Conservation (phyloP, 2,797 vertebrate species). For the Hozukius guyotensis region DNA sequence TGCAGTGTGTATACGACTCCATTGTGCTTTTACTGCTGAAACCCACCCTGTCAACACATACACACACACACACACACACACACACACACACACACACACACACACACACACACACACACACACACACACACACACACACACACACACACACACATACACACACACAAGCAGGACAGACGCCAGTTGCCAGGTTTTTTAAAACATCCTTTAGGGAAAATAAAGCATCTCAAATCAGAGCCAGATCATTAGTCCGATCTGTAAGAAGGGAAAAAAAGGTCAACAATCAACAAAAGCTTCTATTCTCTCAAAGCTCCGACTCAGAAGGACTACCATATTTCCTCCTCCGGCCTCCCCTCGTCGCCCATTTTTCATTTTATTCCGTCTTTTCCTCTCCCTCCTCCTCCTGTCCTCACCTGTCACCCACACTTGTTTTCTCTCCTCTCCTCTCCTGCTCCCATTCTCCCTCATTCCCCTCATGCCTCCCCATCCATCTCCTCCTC, state of each 20-base stretch:
- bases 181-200: constrained; percentile 48
- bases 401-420: constrained; percentile 39
- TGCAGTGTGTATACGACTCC: constrained; percentile 30
- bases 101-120: constrained; percentile 29
- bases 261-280: constrained; percentile 39
- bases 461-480: neutral
- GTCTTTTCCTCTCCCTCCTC: neutral
- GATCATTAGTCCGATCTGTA: constrained; percentile 36
- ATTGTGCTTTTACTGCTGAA: constrained; percentile 56
- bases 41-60: constrained; percentile 17
- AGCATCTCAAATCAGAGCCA: constrained; percentile 54
- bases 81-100: constrained; percentile 34
- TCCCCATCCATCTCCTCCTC: constrained; percentile 13
- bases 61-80: constrained; percentile 26
- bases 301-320: constrained; percentile 18
- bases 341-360: neutral
- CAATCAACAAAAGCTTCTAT: constrained; percentile 60
- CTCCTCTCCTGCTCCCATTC: neutral
- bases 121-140: constrained; percentile 33
- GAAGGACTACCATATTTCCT: neutral
- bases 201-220: constrained; percentile 56
- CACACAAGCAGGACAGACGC: constrained; percentile 21
- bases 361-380: neutral
- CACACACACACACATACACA: constrained; percentile 34
- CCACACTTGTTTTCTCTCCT: neutral